Evolutionary conservation across 2,888 invertebrate species (phyloP), one percentile per base, ranked within the genome.

Genomic region (Rhodophaea formosa): DNA sequence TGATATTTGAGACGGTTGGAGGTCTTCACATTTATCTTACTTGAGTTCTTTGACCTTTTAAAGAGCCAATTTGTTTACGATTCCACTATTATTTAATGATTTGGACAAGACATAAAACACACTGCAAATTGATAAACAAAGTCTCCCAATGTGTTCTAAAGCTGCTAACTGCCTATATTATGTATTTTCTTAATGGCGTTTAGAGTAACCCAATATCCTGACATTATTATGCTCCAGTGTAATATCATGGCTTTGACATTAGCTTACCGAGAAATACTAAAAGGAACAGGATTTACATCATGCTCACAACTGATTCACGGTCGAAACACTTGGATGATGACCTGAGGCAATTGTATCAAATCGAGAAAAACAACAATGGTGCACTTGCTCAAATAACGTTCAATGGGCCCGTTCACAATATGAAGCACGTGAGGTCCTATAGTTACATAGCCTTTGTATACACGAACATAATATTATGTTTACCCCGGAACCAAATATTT

Each of bases 301-400:
- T 14, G 10, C 3, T 45, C 17, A 14, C 12, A 44, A 44, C 44
- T 72, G 69, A 71, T 72, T 76, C 69, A 74, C 59, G 53, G 64
- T 60, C 63, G 58, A 59, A 62, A 66, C 62, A 66, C 16, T 12
- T 67, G 62, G 67, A 62, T 69, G 68, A 71, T 69, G 67, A 69
- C 69, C 71, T 65, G 61, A 68, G 60, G 65, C 66, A 74, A 73
- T 70, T 71, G 67, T 64, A 70, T 62, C 62, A 60, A 59, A 57
- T 56, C 47, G 55, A 53, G 35, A 74, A 69, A 73, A 75, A 70
- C 65, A 68, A 69, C 61, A 61, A 59, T 64, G 62, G 62, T 70
- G 70, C 81, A 82, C 76, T 80, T 82, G 81, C 74, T 64, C 68
- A 80, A 82, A 81, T 71, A 78, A 53, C 49, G 62, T 42, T 54